Percentiles rank a stretch among this genome's conserved stretches.
phyloP scores from a whole-genome alignment of 1,140 invertebrate genomes.

The Drosophila malerkotliana region DNA sequence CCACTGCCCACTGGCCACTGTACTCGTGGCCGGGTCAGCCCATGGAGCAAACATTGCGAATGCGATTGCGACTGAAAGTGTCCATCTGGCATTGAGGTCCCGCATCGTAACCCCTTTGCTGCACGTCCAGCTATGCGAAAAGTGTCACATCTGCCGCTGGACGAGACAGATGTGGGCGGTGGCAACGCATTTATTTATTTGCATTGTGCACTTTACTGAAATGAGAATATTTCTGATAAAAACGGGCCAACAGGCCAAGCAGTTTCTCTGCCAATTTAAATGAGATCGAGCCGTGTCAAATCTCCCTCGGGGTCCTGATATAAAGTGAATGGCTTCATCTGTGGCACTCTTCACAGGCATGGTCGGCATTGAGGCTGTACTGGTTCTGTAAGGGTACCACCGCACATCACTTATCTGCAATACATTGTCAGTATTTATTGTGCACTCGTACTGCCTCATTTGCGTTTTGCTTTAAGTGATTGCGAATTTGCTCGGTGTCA shows the following conservation, averaged over 20 bases:
- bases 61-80: slow-evolving; percentile 22
- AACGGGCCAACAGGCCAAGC: slow-evolving; percentile 38
- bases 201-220: slow-evolving; percentile 55
- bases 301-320: slow-evolving; percentile 20
- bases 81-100: slow-evolving; percentile 50
- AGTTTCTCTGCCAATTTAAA: slow-evolving; percentile 47
- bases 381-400: neutral
- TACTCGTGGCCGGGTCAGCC: neutral
- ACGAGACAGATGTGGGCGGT: slow-evolving; percentile 41
- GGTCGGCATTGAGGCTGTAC: neutral
- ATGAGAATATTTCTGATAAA: slow-evolving; percentile 51
- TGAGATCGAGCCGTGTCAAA: slow-evolving; percentile 42
- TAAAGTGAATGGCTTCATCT: slow-evolving; percentile 2
- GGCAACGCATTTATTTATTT: slow-evolving; percentile 59
- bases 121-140: slow-evolving; percentile 56
- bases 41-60: slow-evolving; percentile 29
- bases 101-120: slow-evolving; percentile 18
- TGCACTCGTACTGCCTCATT: slow-evolving; percentile 41
- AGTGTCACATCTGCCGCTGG: slow-evolving; percentile 52
- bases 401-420: slow-evolving; percentile 34
- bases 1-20: neutral
- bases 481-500: slow-evolving; percentile 33
- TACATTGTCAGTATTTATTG: slow-evolving; percentile 63
- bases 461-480: slow-evolving; percentile 53
- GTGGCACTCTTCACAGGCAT: neutral